Evolutionary conservation across 2,797 vertebrate species (phyloP).

Genomic region (Coregonus suidteri): DNA sequence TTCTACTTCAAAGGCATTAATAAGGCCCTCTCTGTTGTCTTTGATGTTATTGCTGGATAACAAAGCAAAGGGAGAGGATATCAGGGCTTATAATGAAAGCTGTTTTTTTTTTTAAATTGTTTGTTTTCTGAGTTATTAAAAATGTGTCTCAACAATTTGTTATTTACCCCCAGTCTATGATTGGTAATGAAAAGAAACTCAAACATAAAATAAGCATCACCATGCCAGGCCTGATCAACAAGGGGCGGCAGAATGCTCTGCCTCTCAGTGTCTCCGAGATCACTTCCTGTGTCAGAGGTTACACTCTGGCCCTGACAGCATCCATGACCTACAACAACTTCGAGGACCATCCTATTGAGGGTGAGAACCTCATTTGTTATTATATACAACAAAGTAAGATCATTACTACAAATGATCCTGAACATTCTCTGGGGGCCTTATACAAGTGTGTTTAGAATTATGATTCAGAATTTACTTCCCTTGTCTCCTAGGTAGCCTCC

Average conservation of each 20-base stretch:
- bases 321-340: constrained; percentile 93
- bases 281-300: constrained; percentile 91
- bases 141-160: constrained; percentile 9
- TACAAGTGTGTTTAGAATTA: too few relatives aligned
- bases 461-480: neutral
- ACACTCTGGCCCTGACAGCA: constrained; percentile 90
- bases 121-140: constrained; percentile 13
- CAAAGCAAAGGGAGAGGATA: neutral
- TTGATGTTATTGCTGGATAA: constrained; percentile 37
- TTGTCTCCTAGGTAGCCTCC: neutral
- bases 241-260: constrained; percentile 74
- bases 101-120: constrained; percentile 2
- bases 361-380: constrained; percentile 66
- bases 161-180: constrained; percentile 8
- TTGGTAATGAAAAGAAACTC: constrained; percentile 31
- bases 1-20: constrained; percentile 19
- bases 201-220: constrained; percentile 44
- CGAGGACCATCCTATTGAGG: constrained; percentile 87
- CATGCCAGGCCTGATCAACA: constrained; percentile 94
- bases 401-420: neutral
- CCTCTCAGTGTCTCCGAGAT: constrained; percentile 88
- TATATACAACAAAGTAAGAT: neutral
- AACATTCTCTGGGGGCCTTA: neutral
- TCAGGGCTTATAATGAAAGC: neutral
- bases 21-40: constrained; percentile 25